Evolutionary conservation across 2,797 vertebrate species (phyloP), one percentile per base, ranked within the genome.

Genomic region (Coregonus suidteri): DNA sequence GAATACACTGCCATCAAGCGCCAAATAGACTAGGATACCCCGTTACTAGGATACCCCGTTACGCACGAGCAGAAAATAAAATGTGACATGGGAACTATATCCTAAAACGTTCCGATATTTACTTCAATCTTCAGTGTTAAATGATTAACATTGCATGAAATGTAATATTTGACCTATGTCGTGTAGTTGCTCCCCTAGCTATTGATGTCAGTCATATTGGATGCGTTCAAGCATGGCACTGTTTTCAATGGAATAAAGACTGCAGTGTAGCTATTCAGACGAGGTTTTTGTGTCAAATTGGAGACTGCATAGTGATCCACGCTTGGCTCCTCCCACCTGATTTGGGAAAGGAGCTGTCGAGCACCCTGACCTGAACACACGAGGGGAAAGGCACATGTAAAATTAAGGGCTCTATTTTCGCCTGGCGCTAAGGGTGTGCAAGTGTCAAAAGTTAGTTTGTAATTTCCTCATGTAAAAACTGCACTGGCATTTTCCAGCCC

Each of bases 261-360:
- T 35, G 53, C 79, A 15, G 52, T 53, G 81, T 30, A 67, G 77
- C 67, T 72, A 56, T 35, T 41, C 83, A 82, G 86, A 73, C 74
- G 47, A 76, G 85, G 75, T 80, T 86, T 82, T 79, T 82, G 88
- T 30, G 71, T 86, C 84, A 34, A 81, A 75, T 35, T 16, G 53
- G 52, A 74, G 37, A 62, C 84, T 81, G 90, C 86, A 84, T 82
- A 82, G 76, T 84, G 80, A 81, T 88, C 90, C 87, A 73, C 71
- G 84, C 77, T 77, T 87, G 65, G 92, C 92, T 88, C 93, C 93
- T 88, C 92, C 92, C 87, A 88, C 88, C 54, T 52, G 1, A 51
- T 31, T 73, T 76, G 75, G 72, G 47, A 56, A 41, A 66, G 74
- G 79, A 73, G 73, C 41, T 71, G 86, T 83, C 85, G 83, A 76